Base-by-base conservation (phyloP, 2,113 vertebrate species). In the Eidolon helvum region DNA sequence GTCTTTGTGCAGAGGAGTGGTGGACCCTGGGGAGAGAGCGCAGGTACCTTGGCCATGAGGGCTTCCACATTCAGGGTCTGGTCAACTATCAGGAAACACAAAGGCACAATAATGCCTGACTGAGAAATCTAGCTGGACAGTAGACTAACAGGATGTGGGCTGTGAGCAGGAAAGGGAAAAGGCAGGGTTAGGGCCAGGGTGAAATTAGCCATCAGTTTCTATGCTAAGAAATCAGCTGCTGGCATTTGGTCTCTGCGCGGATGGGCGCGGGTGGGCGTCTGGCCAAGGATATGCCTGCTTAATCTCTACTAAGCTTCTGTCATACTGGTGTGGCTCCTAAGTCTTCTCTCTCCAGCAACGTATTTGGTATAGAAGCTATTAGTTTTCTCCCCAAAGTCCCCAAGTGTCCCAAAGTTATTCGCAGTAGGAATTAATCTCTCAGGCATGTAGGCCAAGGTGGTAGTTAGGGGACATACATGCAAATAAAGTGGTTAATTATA, bases 391-490 rank as follows among this genome's bases (percentile, higher is more conserved):
- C n/a, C n/a, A n/a, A n/a, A n/a, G n/a, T 53, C 28, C 35, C 4
- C 1, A n/a, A 53, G 43, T 19, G 40, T 45, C 65, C 55, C 61
- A 50, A 75, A 94, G 77, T 97, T 57, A 85, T 96, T 96, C 82
- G 91, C 77, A 40, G 66, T 53, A 92, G 88, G 72, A 94, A 91
- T 77, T 66, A 80, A 90, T 89, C 82, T 92, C 90, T 90, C 82
- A 57, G 66, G 77, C 65, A 85, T 0, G 0, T 11, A 96, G 82
- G 82, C 24, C 65, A 77, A 94, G 33, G 43, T 92, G 61, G 83
- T 69, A 87, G 90, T 65, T 78, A 92, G 77, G 48, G 40, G 71
- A 87, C 7, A 59, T 38, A 59, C 78, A 95, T 45, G 77, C 48
- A 96, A 92, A 97, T 61, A 89, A 93, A 90, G 65, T 30, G 28